Percentiles rank a stretch among this genome's conserved stretches.
Conservation (phyloP, 1,140 invertebrate species). For the Eciton burchellii region DNA sequence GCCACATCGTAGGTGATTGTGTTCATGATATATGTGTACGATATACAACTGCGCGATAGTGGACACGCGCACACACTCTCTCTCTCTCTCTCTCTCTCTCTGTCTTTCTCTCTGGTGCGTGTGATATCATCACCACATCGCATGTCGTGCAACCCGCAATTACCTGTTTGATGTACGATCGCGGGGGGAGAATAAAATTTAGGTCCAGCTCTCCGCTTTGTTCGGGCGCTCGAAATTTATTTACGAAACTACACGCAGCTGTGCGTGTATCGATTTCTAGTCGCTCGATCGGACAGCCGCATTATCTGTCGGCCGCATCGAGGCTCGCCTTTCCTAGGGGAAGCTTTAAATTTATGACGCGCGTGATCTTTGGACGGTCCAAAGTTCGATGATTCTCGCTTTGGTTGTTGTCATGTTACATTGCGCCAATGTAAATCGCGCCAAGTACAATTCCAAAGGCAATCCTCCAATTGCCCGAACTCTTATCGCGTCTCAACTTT, state of each 20-base stretch:
- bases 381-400: slow-evolving; percentile 3
- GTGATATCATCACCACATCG: slow-evolving; percentile 25
- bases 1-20: too few species aligned
- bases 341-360: slow-evolving; percentile 44
- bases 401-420: too few species aligned
- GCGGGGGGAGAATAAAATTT: slow-evolving; percentile 54
- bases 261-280: slow-evolving; percentile 50
- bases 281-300: slow-evolving; percentile 58
- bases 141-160: slow-evolving; percentile 48
- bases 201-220: slow-evolving; percentile 32
- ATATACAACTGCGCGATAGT: too few species aligned
- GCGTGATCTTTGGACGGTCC: slow-evolving; percentile 20
- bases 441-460: too few species aligned
- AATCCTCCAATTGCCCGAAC: too few species aligned
- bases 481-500: too few species aligned
- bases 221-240: slow-evolving; percentile 49
- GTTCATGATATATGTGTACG: too few species aligned
- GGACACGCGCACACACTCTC: too few species aligned
- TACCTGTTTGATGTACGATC: slow-evolving; percentile 60
- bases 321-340: slow-evolving; percentile 8
- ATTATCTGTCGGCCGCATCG: slow-evolving; percentile 69
- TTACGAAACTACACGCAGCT: slow-evolving; percentile 60
- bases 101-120: slow-evolving; percentile 7
- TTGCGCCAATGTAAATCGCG: too few species aligned
- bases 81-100: too few species aligned